A percentile compares a stretch with the other conserved stretches of the same genome.
These are phyloP conservation scores for Nylanderia fulva DNA, from an alignment of 1,140 invertebrate species.

Conservation along the genomic window DNA sequence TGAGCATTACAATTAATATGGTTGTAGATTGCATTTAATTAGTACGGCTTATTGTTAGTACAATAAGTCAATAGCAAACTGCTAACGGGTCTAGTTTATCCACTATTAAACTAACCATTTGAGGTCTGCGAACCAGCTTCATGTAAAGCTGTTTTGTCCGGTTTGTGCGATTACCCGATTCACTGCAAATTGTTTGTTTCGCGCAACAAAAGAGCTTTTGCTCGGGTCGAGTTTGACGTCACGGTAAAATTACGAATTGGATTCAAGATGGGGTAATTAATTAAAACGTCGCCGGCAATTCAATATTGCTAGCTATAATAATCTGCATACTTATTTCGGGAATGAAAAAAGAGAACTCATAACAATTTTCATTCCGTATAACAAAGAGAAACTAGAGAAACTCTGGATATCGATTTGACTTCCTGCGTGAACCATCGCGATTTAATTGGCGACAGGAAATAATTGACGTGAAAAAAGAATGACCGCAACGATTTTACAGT, in stretches of 20 bases:
- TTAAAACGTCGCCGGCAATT: conserved; percentile 1
- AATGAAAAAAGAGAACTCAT: conserved; percentile 23
- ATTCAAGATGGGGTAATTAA: conserved; percentile 36
- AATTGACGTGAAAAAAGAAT: not conserved
- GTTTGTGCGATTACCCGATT: conserved; percentile 13
- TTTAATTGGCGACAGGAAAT: conserved; percentile 8
- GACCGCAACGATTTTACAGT: not conserved
- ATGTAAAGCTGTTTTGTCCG: conserved; percentile 5
- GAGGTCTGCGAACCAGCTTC: not conserved
- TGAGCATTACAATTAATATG: not conserved
- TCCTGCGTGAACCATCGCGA: not conserved
- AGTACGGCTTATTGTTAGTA: not conserved
- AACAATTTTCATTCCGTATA: conserved; percentile 1
- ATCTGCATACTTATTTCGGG: not conserved
- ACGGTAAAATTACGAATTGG: conserved; percentile 5
- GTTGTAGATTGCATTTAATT: not conserved
- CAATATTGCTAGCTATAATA: not conserved
- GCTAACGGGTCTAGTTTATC: conserved; percentile 11
- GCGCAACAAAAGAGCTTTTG: not conserved
- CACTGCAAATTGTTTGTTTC: not conserved
- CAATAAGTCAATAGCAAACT: conserved; percentile 7
- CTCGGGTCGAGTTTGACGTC: conserved; percentile 33
- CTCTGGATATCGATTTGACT: conserved; percentile 12
- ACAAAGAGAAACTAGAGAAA: not conserved
- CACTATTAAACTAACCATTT: conserved; percentile 35